Evolutionary conservation across 2,797 vertebrate genomes (phyloP).

Genomic region (Ceyx erithaca): DNA sequence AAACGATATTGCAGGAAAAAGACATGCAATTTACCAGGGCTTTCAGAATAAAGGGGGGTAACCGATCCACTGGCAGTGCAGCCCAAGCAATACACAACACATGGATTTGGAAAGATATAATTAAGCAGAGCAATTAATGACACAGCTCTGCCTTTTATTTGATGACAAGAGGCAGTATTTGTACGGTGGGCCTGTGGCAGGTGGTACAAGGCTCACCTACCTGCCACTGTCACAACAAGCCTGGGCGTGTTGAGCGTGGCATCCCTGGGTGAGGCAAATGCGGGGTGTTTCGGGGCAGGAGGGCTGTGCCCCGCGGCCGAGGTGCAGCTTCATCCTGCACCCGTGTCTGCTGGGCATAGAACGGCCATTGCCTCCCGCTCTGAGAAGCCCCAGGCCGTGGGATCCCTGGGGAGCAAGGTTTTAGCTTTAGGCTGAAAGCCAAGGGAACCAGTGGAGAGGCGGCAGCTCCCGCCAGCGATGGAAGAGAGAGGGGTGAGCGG

Average conservation of each 20-base stretch:
- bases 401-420: fast-evolving
- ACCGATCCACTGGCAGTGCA: fast-evolving
- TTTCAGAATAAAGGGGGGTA: background rate
- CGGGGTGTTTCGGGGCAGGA: fast-evolving
- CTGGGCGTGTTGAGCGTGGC: fast-evolving
- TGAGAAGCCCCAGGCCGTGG: background rate
- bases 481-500: too few relatives aligned
- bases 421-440: background rate
- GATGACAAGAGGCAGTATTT: background rate
- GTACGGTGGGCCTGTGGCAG: fast-evolving
- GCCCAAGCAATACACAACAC: fast-evolving
- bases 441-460: background rate
- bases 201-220: fast-evolving
- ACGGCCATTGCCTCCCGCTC: fast-evolving
- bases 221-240: background rate
- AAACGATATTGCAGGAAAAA: background rate
- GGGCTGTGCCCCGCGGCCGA: background rate
- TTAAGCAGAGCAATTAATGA: background rate
- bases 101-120: fast-evolving
- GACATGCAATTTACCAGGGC: fast-evolving
- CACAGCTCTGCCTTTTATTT: background rate
- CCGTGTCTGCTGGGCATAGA: fast-evolving
- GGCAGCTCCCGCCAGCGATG: background rate
- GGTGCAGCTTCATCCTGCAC: background rate
- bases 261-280: fast-evolving